These are phyloP conservation scores for Hepsetus odoe DNA, from an alignment of 2,113 vertebrate species.

Conservation along the genomic window DNA sequence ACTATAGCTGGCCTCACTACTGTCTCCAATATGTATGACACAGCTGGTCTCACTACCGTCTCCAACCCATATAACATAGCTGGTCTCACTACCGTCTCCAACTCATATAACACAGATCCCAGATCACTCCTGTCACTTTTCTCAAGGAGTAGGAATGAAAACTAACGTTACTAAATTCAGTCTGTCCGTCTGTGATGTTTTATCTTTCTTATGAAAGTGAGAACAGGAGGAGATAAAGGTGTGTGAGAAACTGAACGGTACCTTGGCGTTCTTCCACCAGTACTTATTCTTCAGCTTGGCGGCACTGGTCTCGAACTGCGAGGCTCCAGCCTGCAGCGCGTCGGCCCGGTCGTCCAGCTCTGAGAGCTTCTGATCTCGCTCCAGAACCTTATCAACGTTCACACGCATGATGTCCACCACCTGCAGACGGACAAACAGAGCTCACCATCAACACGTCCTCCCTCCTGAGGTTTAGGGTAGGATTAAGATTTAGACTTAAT, in stretches of 20 bases:
- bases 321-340: conserved; percentile 84
- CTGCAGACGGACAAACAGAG: conserved; percentile 58
- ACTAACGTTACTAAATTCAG: neutral
- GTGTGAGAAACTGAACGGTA: conserved; percentile 53
- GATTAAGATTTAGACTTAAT: too few species aligned
- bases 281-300: conserved; percentile 95
- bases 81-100: too few species aligned
- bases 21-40: too few species aligned
- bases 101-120: too few species aligned
- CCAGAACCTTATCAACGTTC: conserved; percentile 97
- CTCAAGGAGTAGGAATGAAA: too few species aligned
- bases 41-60: too few species aligned
- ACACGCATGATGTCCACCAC: conserved; percentile 99
- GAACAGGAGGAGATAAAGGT: too few species aligned
- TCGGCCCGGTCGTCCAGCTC: conserved; percentile 84
- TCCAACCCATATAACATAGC: too few species aligned
- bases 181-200: too few species aligned
- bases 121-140: too few species aligned
- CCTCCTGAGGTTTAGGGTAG: neutral
- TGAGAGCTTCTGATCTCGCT: conserved; percentile 95
- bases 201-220: too few species aligned
- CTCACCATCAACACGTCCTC: neutral
- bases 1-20: too few species aligned
- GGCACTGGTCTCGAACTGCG: conserved; percentile 95
- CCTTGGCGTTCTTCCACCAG: conserved; percentile 97